These are phyloP conservation scores for Rhogogaster chlorosoma DNA, from an alignment of 2,888 invertebrate species.

Conservation along the genomic window DNA sequence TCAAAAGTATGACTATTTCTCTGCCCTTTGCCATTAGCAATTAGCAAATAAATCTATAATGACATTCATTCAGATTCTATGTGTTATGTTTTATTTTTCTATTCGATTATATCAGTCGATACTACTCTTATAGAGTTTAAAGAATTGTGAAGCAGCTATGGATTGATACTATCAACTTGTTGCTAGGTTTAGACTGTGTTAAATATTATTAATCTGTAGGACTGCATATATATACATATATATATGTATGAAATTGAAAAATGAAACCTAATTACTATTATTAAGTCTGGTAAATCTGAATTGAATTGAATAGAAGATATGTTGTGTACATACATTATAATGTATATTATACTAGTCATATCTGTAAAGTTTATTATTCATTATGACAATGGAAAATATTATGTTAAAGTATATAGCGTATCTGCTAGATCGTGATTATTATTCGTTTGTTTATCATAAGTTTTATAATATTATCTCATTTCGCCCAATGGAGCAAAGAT, in stretches of 20 bases:
- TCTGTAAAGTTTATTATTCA: not conserved
- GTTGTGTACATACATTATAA: constrained; percentile 14
- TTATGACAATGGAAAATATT: constrained; percentile 7
- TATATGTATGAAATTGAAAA: not conserved
- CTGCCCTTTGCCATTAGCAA: not conserved
- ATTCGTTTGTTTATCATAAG: not conserved
- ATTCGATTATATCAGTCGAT: not conserved
- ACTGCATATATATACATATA: no score
- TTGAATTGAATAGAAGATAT: not conserved
- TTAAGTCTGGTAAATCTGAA: not conserved
- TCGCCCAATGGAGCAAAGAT: not conserved
- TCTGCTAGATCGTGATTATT: not conserved
- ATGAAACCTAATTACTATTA: not conserved
- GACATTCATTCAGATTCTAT: not conserved
- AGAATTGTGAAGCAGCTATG: not conserved
- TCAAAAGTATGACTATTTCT: not conserved
- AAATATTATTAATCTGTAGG: not conserved
- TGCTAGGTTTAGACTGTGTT: not conserved
- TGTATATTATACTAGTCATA: constrained; percentile 25
- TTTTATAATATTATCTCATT: not conserved
- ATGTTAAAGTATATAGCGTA: constrained; percentile 1
- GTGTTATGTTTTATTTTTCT: not conserved
- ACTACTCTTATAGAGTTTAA: not conserved
- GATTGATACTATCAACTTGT: not conserved
- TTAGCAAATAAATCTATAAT: not conserved